Conservation (phyloP, 1,140 invertebrate genomes). For the Homarus americanus region DNA sequence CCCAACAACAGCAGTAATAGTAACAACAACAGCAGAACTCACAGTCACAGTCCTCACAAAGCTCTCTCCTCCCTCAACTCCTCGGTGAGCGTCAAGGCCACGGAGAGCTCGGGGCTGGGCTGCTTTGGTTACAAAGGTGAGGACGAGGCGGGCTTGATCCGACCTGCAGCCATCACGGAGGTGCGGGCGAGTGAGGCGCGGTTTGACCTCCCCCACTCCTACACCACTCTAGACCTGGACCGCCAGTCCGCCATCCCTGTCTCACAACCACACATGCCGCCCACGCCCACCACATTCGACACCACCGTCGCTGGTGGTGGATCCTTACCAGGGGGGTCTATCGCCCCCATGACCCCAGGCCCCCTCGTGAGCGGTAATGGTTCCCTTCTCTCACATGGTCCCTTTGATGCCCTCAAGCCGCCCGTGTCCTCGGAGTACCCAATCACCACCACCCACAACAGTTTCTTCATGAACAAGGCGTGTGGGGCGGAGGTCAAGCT, state of each 20-base stretch:
- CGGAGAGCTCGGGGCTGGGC: slow-evolving; percentile 61
- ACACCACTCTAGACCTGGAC: slow-evolving; percentile 74
- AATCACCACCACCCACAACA: slow-evolving; percentile 78
- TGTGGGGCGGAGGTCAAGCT: slow-evolving; percentile 72
- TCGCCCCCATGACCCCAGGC: slow-evolving; percentile 59
- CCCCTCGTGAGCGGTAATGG: slow-evolving; percentile 29
- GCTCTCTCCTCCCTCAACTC: slow-evolving; percentile 13
- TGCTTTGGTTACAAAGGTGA: slow-evolving; percentile 74
- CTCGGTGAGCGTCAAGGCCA: slow-evolving; percentile 62
- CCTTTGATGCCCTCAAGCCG: slow-evolving; percentile 72
- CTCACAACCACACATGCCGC: slow-evolving; percentile 67
- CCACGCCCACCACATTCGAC: slow-evolving; percentile 60
- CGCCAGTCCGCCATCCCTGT: slow-evolving; percentile 70
- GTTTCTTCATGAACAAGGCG: slow-evolving; percentile 70
- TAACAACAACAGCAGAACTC: slow-evolving; percentile 40
- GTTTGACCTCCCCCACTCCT: slow-evolving; percentile 66
- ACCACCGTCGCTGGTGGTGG: slow-evolving; percentile 77
- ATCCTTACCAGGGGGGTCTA: slow-evolving; percentile 71
- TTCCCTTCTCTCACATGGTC: slow-evolving; percentile 78
- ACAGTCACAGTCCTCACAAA: slow-evolving; percentile 39
- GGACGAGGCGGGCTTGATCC: slow-evolving; percentile 69
- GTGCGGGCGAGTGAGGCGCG: slow-evolving; percentile 67
- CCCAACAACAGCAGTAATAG: neutral
- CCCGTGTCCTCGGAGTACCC: slow-evolving; percentile 77
- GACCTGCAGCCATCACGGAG: slow-evolving; percentile 70